Conservation (phyloP, 2,113 vertebrate genomes). For the Mola mola region DNA sequence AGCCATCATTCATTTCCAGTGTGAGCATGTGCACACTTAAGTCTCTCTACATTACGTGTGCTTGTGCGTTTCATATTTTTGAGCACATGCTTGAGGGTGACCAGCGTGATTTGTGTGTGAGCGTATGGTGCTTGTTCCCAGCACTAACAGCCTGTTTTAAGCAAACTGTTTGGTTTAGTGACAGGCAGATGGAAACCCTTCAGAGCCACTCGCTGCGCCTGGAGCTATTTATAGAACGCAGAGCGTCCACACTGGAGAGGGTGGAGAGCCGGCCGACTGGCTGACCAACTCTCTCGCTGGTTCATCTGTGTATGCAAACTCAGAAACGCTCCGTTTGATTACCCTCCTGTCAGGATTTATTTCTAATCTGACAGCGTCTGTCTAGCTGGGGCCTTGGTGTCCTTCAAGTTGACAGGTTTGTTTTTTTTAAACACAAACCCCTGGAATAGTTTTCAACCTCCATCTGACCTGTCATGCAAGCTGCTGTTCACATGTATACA, state of each 20-base stretch:
- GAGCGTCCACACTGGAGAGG: neutral
- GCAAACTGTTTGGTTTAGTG: constrained; percentile 54
- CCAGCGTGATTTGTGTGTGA: neutral
- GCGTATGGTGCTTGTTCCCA: constrained; percentile 27
- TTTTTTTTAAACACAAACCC: no score
- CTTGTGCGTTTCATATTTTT: neutral
- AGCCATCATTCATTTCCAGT: neutral
- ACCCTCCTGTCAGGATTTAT: neutral
- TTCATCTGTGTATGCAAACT: neutral
- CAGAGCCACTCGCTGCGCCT: constrained; percentile 1
- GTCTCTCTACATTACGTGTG: no score
- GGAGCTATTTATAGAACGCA: constrained; percentile 48
- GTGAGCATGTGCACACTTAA: neutral
- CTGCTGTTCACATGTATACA: no score
- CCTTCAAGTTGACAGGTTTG: no score
- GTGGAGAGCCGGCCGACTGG: neutral
- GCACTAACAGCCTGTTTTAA: constrained; percentile 20
- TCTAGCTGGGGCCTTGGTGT: no score
- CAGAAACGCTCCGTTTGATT: neutral
- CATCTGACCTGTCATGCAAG: neutral
- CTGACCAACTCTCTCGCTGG: neutral
- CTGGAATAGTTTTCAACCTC: no score
- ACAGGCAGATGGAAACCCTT: constrained; percentile 45
- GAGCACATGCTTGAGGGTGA: neutral
- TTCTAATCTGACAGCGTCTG: neutral